phyloP scores from a whole-genome alignment of 2,888 invertebrate genomes.

The Odontocolon sp. region DNA sequence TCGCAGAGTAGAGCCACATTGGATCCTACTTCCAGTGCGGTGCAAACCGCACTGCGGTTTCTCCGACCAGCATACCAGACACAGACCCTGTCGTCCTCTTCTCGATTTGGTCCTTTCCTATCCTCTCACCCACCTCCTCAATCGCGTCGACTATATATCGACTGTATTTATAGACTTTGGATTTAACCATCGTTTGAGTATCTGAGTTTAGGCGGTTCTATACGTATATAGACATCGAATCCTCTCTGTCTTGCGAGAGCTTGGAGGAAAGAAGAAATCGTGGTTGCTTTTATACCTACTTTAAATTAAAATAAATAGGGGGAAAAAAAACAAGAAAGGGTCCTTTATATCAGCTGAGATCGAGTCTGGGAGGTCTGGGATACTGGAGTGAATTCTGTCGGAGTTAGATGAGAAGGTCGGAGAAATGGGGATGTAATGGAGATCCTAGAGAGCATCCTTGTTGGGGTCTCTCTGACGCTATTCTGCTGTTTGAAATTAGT shows the following conservation, averaged over 20 bases:
- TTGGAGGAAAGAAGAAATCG: too few species aligned
- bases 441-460: constrained; percentile 9
- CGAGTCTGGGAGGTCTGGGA: too few species aligned
- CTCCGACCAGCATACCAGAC: constrained; percentile 57
- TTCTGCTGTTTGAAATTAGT: constrained; percentile 37
- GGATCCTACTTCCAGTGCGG: constrained; percentile 71
- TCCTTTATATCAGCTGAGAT: too few species aligned
- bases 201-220: constrained; percentile 62
- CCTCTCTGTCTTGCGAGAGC: not conserved
- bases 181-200: constrained; percentile 68
- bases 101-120: constrained; percentile 15
- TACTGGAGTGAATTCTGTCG: too few species aligned
- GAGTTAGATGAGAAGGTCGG: too few species aligned
- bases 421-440: not conserved
- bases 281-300: not conserved
- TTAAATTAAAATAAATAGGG: constrained; percentile 9
- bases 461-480: constrained; percentile 1
- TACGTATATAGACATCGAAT: constrained; percentile 28
- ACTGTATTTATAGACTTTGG: constrained; percentile 70
- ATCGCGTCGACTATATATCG: constrained; percentile 58
- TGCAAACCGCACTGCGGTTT: constrained; percentile 75
- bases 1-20: constrained; percentile 58
- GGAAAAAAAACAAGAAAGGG: too few species aligned
- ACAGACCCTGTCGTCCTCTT: constrained; percentile 41
- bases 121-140: constrained; percentile 15